A percentile compares a stretch with the other conserved stretches of the same genome.
Conservation (phyloP, 2,113 vertebrate species). For the Zapornia atra region DNA sequence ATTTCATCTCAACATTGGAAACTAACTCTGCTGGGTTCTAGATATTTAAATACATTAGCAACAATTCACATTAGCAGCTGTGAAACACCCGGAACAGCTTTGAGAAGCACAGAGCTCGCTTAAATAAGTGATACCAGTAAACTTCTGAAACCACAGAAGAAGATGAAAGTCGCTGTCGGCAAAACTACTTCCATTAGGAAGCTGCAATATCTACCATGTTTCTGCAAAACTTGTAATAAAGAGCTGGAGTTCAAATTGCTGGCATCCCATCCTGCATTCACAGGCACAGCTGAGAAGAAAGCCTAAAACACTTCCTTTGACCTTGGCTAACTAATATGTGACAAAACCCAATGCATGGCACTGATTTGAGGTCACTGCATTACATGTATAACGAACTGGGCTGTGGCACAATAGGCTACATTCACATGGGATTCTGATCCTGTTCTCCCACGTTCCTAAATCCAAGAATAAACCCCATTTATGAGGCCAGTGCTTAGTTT, state of each 20-base stretch:
- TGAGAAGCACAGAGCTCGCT: background rate
- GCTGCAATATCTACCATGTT: background rate
- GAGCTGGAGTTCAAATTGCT: background rate
- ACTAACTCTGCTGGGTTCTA: background rate
- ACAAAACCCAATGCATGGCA: background rate
- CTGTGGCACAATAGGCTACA: background rate
- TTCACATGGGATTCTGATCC: background rate
- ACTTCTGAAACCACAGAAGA: background rate
- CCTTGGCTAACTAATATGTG: background rate
- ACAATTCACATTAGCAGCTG: background rate
- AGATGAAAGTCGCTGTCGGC: background rate
- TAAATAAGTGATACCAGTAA: background rate
- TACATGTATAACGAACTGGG: background rate
- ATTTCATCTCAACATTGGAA: background rate
- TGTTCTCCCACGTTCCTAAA: background rate
- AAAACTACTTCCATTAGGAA: background rate
- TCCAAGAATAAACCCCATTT: background rate
- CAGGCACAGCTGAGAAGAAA: slow-evolving; percentile 9
- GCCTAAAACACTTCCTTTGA: background rate
- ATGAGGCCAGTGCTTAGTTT: background rate
- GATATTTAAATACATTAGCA: background rate
- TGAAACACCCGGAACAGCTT: background rate
- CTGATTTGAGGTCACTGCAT: background rate
- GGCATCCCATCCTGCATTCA: background rate
- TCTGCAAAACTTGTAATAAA: background rate